Conservation (phyloP, 2,888 invertebrate species). For the Hetaerina titia region DNA sequence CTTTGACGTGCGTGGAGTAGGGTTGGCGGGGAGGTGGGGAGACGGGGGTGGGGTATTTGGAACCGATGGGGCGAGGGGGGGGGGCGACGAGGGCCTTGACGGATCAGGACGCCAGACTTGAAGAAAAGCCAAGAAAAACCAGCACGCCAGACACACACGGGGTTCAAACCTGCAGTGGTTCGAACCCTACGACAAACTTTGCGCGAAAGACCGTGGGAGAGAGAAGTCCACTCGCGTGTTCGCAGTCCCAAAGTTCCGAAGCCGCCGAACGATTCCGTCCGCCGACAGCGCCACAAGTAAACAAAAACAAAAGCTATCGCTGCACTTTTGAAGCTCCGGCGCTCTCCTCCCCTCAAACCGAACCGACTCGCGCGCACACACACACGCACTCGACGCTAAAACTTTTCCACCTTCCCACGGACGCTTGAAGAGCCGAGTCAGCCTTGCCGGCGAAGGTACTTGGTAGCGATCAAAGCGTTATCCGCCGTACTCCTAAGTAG, state of each 20-base stretch:
- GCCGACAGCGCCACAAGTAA: constrained; percentile 15
- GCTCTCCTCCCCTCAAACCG: neutral
- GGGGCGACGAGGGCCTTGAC: neutral
- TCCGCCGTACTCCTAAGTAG: neutral
- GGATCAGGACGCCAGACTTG: constrained; percentile 3
- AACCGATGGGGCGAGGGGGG: neutral
- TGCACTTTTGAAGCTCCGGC: constrained; percentile 5
- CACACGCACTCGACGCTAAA: neutral
- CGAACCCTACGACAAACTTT: neutral
- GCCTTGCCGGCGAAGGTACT: neutral
- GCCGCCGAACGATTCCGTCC: neutral
- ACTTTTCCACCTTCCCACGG: neutral
- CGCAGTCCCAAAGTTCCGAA: neutral
- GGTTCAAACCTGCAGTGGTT: neutral
- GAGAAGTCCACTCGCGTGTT: neutral
- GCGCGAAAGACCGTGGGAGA: neutral
- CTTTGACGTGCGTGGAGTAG: neutral
- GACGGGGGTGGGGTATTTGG: too few species aligned
- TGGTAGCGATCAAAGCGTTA: neutral
- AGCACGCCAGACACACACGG: constrained; percentile 22
- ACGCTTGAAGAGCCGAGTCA: neutral
- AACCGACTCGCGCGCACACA: neutral
- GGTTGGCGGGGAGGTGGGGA: too few species aligned
- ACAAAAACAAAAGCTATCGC: constrained; percentile 49
- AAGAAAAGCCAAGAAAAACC: constrained; percentile 29